Conservation (phyloP, 1,140 invertebrate species). For the Sipha flava region DNA sequence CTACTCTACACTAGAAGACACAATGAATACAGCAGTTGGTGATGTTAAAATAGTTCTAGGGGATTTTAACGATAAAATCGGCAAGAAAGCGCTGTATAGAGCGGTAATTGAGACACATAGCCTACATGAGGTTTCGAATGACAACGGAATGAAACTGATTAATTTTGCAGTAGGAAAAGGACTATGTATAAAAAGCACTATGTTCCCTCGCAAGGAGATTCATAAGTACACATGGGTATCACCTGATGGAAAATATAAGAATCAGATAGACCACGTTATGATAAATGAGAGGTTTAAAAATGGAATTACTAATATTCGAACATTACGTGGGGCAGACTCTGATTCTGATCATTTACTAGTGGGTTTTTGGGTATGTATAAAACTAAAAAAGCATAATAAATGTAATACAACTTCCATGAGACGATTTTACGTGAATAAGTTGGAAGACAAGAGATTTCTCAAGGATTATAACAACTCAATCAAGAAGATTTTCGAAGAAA, state of each 20-base stretch:
- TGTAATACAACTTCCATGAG: not conserved
- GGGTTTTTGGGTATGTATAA: not conserved
- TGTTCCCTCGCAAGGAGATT: too few relatives aligned
- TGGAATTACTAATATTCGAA: conserved; percentile 25
- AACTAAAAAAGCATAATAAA: too few relatives aligned
- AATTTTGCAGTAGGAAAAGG: conserved; percentile 35
- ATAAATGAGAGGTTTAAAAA: conserved; percentile 24
- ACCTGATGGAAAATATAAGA: too few relatives aligned
- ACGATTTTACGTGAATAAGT: not conserved
- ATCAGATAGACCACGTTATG: too few relatives aligned
- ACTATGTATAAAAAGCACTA: conserved; percentile 35
- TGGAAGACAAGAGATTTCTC: not conserved
- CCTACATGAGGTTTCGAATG: conserved; percentile 37
- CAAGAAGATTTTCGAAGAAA: not conserved
- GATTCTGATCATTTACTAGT: conserved; percentile 35
- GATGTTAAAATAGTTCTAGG: conserved; percentile 35
- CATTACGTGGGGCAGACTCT: too few relatives aligned
- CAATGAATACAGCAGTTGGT: not conserved
- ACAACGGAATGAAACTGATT: conserved; percentile 35
- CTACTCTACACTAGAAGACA: conserved; percentile 26
- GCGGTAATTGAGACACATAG: conserved; percentile 40
- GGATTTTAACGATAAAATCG: conserved; percentile 34
- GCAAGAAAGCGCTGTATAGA: conserved; percentile 22
- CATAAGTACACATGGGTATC: not conserved
- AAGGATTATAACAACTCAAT: not conserved